Conservation (phyloP, 2,113 vertebrate genomes). For the Sapajus apella region DNA sequence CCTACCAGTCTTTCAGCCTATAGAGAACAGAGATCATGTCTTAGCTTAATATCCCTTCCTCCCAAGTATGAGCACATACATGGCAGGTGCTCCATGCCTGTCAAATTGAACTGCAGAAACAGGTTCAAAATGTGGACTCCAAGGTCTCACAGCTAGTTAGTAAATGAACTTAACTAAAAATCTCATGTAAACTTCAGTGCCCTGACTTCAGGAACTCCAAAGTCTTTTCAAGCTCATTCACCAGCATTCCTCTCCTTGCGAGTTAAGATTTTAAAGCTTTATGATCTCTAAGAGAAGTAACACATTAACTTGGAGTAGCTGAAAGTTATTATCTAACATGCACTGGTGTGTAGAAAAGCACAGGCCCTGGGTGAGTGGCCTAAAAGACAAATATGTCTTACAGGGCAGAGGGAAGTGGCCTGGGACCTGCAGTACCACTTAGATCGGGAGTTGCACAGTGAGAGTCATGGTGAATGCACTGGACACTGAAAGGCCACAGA, state of each 20-base stretch:
- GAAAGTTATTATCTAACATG: neutral
- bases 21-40: neutral
- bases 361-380: accelerated
- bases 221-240: neutral
- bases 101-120: neutral
- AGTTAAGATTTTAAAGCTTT: neutral
- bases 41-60: neutral
- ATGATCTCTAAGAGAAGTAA: neutral
- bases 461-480: neutral
- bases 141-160: neutral
- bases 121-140: neutral
- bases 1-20: neutral
- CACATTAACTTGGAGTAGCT: neutral
- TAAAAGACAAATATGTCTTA: neutral
- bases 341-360: neutral
- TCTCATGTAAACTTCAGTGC: neutral
- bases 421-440: accelerated
- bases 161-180: neutral
- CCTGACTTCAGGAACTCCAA: neutral
- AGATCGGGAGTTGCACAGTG: neutral
- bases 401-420: neutral
- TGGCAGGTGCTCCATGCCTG: neutral
- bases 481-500: neutral
- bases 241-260: neutral
- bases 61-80: accelerated